Conservation (phyloP, 2,113 vertebrate species). For the Progne subis region DNA sequence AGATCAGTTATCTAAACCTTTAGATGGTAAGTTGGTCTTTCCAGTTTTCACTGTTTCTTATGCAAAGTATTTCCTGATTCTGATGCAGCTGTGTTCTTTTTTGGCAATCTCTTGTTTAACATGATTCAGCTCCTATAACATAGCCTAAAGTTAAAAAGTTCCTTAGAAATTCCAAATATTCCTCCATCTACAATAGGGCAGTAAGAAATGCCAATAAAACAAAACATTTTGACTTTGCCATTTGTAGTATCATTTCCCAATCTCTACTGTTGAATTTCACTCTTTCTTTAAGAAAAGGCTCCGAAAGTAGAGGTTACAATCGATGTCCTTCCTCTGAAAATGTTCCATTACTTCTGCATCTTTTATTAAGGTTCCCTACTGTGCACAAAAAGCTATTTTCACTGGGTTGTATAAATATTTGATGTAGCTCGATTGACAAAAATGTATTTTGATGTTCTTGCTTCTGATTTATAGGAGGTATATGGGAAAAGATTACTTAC, state of each 20-base stretch:
- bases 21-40: not conserved
- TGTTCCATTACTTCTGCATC: constrained; percentile 73
- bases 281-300: constrained; percentile 15
- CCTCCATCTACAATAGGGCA: constrained; percentile 36
- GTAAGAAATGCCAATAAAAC: constrained; percentile 25
- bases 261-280: not conserved
- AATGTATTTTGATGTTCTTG: constrained; percentile 72
- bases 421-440: constrained; percentile 73
- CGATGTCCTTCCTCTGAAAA: constrained; percentile 56
- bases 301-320: constrained; percentile 57
- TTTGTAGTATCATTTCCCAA: not conserved
- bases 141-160: not conserved
- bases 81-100: not conserved
- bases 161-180: constrained; percentile 23
- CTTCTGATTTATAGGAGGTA: constrained; percentile 65
- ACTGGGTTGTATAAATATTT: constrained; percentile 76
- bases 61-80: not conserved
- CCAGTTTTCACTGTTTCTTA: not conserved
- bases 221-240: not conserved
- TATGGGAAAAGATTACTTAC: constrained; percentile 29
- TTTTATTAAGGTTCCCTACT: constrained; percentile 78
- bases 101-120: not conserved
- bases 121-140: not conserved
- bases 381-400: constrained; percentile 73
- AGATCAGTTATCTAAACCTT: not conserved